Evolutionary conservation across 2,888 invertebrate species (phyloP).

Genomic region (Ormyrus pomaceus): DNA sequence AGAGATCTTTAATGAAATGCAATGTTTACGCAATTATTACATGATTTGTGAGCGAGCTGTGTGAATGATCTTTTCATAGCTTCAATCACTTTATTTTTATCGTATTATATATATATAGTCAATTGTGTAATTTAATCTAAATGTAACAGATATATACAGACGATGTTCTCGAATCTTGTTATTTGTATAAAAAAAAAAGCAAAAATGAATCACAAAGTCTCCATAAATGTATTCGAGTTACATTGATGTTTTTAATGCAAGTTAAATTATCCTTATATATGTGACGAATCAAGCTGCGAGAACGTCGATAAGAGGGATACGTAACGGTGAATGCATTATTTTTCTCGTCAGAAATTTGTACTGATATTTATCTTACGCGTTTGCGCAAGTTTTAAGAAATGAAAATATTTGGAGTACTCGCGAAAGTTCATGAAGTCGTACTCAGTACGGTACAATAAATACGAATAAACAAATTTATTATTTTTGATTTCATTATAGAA

Average conservation of each 20-base stretch:
- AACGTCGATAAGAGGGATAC: constrained; percentile 25
- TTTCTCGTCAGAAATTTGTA: constrained; percentile 46
- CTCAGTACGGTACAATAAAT: neutral
- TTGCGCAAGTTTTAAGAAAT: constrained; percentile 43
- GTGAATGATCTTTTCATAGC: constrained; percentile 35
- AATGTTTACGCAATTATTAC: neutral
- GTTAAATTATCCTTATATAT: constrained; percentile 21
- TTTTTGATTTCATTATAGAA: constrained; percentile 21
- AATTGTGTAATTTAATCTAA: constrained; percentile 50
- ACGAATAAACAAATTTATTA: constrained; percentile 31
- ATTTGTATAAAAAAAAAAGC: constrained; percentile 48
- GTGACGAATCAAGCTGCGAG: constrained; percentile 36
- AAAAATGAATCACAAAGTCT: constrained; percentile 45
- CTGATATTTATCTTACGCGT: constrained; percentile 39
- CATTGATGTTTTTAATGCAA: constrained; percentile 40
- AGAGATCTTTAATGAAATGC: constrained; percentile 5
- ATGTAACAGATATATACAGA: constrained; percentile 43
- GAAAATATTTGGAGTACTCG: constrained; percentile 34
- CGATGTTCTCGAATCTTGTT: constrained; percentile 55
- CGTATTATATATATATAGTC: constrained; percentile 47
- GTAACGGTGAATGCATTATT: constrained; percentile 35
- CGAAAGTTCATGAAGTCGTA: constrained; percentile 22
- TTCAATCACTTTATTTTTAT: constrained; percentile 51
- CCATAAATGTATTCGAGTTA: constrained; percentile 42
- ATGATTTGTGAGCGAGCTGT: constrained; percentile 32